Base-by-base conservation (phyloP, 2,797 vertebrate species). In the Anomalospiza imberbis region DNA sequence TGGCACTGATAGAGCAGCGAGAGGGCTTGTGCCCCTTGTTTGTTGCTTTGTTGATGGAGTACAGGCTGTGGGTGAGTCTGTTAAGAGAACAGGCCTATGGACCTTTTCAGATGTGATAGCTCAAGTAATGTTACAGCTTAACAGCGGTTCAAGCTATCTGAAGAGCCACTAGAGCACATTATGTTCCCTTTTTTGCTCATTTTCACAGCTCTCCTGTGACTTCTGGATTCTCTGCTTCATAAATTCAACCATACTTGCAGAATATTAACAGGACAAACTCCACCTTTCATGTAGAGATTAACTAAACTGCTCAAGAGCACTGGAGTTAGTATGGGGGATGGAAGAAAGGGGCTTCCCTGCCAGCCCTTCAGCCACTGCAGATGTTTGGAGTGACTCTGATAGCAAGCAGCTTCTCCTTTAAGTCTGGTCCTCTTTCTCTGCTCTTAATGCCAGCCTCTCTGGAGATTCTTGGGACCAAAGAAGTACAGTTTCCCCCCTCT, bases 31-130 rank as follows among this genome's bases (percentile, higher is more conserved):
- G 40, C 5, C 25, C 12, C 25, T 40, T 53, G 31, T 19, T 45
- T 15, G 4, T 60, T 48, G 7, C 55, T 84, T 47, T 72, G 14
- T 24, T 1, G 1, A 5, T 7, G 36, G 31, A 58, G 55, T 8
- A 10, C 0, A 1, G 66, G 16, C 0, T 0, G 2, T n/a, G 70
- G 12, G 8, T 34, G 25, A 54, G 47, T 31, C 53, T 90, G 70
- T 25, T 31, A 17, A 45, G n/a, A 34, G 24, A 31, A 14, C 63
- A 40, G 40, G 17, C 36, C 48, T 3, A 5, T 18, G 55, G 48
- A 15, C 40, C 5, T 75, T 53, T 47, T 60, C 72, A 60, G 55
- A 13, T 22, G 11, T 34, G 19, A 15, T 62, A 51, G 6, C 51
- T 73, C 10, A 57, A 15, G 36, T 25, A 53, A 82, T 26, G 16